Conservation (phyloP, 92 coral and sea anemone species). For the Phenganax marumi region DNA sequence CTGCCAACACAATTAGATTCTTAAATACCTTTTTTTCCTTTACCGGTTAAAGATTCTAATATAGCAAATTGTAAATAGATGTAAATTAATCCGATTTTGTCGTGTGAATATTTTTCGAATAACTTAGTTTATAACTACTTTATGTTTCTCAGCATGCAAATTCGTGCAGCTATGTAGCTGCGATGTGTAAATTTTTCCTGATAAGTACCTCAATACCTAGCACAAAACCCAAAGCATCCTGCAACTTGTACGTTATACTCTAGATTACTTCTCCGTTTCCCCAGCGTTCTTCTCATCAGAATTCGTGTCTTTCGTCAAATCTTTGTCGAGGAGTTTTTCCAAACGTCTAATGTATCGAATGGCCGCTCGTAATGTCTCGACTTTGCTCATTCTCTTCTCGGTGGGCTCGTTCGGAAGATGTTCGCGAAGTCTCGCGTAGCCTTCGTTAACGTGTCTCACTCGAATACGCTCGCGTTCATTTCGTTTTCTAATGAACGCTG, state of each 20-base stretch:
- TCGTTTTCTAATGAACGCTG: constrained; percentile 92
- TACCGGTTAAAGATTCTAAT: no score
- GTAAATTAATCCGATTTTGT: no score
- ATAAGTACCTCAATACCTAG: no score
- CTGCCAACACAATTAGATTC: no score
- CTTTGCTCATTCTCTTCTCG: constrained; percentile 96
- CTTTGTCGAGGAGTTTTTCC: constrained; percentile 71
- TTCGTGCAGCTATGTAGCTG: no score
- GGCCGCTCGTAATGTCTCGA: constrained; percentile 94
- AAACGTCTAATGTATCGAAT: constrained; percentile 89
- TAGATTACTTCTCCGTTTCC: not conserved
- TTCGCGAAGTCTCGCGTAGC: constrained; percentile 94
- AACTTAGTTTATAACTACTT: no score
- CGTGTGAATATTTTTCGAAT: no score
- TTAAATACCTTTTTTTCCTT: no score
- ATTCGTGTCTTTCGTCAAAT: not conserved
- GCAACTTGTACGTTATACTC: not conserved
- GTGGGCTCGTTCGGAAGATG: constrained; percentile 97
- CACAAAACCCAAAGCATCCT: not conserved
- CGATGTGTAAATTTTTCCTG: not conserved
- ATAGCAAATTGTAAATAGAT: no score
- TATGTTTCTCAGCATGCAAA: no score
- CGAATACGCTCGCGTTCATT: constrained; percentile 94
- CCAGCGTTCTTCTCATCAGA: not conserved
- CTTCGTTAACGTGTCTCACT: constrained; percentile 97